Evolutionary conservation across 2,113 vertebrate genomes (phyloP), one percentile per base, ranked within the genome.

Genomic region (Aramus guarauna): DNA sequence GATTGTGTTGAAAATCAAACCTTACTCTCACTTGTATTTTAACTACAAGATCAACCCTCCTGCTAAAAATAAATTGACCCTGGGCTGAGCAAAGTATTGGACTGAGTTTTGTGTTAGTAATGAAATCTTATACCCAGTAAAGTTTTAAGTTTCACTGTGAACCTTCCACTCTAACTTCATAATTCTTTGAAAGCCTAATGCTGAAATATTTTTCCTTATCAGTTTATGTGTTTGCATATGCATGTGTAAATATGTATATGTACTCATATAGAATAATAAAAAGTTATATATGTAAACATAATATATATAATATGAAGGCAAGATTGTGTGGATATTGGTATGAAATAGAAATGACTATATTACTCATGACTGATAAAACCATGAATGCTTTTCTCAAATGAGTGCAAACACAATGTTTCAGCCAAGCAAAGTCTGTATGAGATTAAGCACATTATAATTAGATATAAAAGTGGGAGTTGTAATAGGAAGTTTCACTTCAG

Each of bases 11-110:
- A 79, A 94, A 94, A 85, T 92, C 67, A 88, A 92, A 88, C 59
- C 50, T 73, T 79, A 45, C 24, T 41, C 67, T 91, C 55, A 45
- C 37, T 66, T 67, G 19, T 60, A 59, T 85, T 92, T 96, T 86
- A 93, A 79, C 56, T 78, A 68, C 13, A 83, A 63, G 55, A 63
- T 59, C 36, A 34, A 52, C 29, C n/a, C 2, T 29, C 47, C 36
- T 92, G 67, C 92, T 96, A 96, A 96, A 97, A 93, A 96, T 96
- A 96, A 91, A 52, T 77, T 91, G 88, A 84, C 60, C 85, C 83
- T 21, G 4, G 75, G 68, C 56, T 63, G 53, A 88, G 88, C 23
- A 71, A 96, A 88, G 27, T 78, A 43, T 17, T 94, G 96, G 90
- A 88, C 83, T 52, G 63, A 88, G 79, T 88, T 95, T 95, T 92